Base-by-base conservation (phyloP, 2,113 vertebrate genomes). In the Mirza zaza region DNA sequence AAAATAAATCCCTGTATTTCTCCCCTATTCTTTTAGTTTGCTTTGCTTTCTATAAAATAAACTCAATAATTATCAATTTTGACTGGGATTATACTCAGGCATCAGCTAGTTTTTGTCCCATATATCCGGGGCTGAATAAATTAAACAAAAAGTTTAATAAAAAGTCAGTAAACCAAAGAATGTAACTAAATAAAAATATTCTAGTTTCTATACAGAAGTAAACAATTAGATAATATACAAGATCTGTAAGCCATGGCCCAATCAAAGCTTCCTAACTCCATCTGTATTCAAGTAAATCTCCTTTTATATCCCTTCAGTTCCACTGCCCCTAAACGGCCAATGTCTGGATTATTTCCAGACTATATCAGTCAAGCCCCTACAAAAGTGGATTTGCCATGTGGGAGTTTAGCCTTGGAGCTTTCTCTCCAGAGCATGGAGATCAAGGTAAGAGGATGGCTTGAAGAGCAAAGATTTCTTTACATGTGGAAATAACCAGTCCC, bases 21-120 rank as follows among this genome's bases (percentile, higher is more conserved):
- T 36, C 75, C 59, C 23, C 12, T 32, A 10, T 34, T 87, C 45
- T 32, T 52, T 95, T 63, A n/a, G 25, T 90, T 77, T 75, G 67
- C 87, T 79, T 94, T 81, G 52, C 39, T 92, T 65, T 93, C 50
- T 88, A 71, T 10, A 77, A 76, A 68, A 83, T 55, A 71, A 52
- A 59, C 29, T n/a, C 45, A 81, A 1, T 34, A 39, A 87, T 55
- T 63, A 79, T 21, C 48, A 59, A 52, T 92, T 94, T 18, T 82
- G 57, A 92, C 39, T 21, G 52, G 71, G 21, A 55, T 77, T 48
- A 82, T 27, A 93, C 75, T 45, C 39, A 76, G 42, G 17, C 18
- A 79, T 34, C 48, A 75, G 65, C 25, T 81, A 57, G 67, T 75
- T 82, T 70, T 90, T 80, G 57, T 48, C 21, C 29, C 39, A 39